phyloP scores from a whole-genome alignment of 2,797 vertebrate genomes.

The Typhlichthys subterraneus region DNA sequence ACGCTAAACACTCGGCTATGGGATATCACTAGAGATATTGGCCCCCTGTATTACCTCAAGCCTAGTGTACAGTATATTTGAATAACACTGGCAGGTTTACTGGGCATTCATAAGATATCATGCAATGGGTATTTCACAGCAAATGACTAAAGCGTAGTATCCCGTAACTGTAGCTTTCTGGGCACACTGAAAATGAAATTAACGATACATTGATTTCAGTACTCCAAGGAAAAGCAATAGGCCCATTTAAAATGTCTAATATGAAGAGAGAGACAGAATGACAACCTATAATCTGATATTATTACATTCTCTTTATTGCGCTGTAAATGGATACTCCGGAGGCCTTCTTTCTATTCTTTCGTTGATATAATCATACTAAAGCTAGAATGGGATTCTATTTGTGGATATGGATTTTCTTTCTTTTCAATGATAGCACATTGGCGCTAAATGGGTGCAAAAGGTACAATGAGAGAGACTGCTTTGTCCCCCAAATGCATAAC shows the following conservation, averaged over 20 bases:
- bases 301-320: constrained; percentile 7
- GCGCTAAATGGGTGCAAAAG: constrained; percentile 2
- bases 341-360: constrained; percentile 26
- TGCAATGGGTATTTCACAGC: not conserved
- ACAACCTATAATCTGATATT: constrained; percentile 4
- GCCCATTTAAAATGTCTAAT: constrained; percentile 7
- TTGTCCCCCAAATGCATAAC: constrained; percentile 17
- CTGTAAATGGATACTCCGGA: constrained; percentile 21
- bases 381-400: constrained; percentile 21
- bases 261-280: not conserved
- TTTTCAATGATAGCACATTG: constrained; percentile 1
- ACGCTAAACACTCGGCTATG: constrained; percentile 9
- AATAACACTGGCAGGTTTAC: constrained; percentile 11
- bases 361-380: constrained; percentile 11
- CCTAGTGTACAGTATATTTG: constrained; percentile 13
- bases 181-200: constrained; percentile 5
- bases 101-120: constrained; percentile 9
- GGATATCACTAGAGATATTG: constrained; percentile 5
- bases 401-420: constrained; percentile 18
- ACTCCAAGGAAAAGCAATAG: constrained; percentile 1
- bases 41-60: constrained; percentile 22
- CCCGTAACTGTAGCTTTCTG: not conserved
- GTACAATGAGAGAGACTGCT: constrained; percentile 11
- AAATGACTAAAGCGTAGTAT: constrained; percentile 6
- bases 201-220: not conserved